Conservation (phyloP, 2,888 invertebrate genomes). For the Doris montereyensis region DNA sequence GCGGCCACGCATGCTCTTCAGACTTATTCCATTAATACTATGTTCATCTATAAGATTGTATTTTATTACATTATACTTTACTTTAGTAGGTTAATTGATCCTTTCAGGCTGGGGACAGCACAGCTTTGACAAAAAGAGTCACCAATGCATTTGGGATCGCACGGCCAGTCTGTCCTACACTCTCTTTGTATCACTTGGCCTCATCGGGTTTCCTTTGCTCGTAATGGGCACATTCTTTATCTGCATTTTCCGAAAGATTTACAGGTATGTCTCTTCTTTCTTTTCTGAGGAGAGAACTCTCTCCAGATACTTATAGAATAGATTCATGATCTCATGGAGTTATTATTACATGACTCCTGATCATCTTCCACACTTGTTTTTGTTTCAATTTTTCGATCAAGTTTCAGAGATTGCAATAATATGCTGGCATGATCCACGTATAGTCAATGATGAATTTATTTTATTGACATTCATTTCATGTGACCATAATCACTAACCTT, state of each 20-base stretch:
- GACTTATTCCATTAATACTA: too few species aligned
- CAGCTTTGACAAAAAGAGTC: constrained; percentile 62
- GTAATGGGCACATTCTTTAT: constrained; percentile 58
- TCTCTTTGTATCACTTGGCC: constrained; percentile 55
- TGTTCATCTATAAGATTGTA: too few species aligned
- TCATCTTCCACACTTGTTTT: neutral
- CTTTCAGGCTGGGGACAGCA: constrained; percentile 62
- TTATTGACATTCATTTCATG: too few species aligned
- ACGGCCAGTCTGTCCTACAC: constrained; percentile 63
- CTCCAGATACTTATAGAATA: neutral
- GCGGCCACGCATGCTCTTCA: too few species aligned
- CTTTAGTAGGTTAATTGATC: too few species aligned
- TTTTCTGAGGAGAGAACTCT: neutral
- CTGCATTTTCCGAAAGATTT: constrained; percentile 57
- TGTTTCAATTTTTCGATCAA: neutral
- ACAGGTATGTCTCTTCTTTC: constrained; percentile 37
- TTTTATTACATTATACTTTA: too few species aligned
- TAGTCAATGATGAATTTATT: too few species aligned
- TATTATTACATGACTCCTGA: neutral
- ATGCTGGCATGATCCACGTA: too few species aligned
- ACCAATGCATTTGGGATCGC: constrained; percentile 68
- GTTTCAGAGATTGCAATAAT: too few species aligned
- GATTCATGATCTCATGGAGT: neutral
- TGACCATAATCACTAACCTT: too few species aligned
- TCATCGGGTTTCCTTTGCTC: constrained; percentile 57